Base-by-base conservation (phyloP, 1,140 invertebrate species). In the Cydia splendana region DNA sequence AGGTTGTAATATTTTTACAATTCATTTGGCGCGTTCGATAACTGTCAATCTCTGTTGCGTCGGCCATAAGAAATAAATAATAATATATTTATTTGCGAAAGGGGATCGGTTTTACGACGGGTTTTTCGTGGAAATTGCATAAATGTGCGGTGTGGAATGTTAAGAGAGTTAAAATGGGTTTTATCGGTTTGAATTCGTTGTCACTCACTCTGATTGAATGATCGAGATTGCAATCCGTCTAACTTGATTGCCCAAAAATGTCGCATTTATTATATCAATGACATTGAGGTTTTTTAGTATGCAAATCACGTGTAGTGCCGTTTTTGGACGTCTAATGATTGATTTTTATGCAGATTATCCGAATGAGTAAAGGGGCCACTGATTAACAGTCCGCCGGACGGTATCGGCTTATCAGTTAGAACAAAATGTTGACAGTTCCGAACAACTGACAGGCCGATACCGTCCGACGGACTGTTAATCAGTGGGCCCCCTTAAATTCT, bases 21-120 rank as follows among this genome's bases (percentile, higher is more conserved):
- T 90, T 91, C 89, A 85, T 91, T 91, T 88, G 83, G 80, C 88
- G 84, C 86, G 79, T 81, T 88, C 87, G 86, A 90, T 91, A 92
- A 87, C 89, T 92, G 90, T 92, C 91, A 88, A 89, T 91, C 83
- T 85, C 65, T 74, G 82, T 85, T 81, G 80, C 80, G 77, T 84
- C 81, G 82, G 83, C 81, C 83, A 87, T 91, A 88, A 87, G 85
- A 87, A 88, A 88, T 62, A 62, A 62, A 62, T 62, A 62, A 85
- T 85, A 87, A 88, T 85, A 79, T 87, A 88, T 91, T 87, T 89
- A 90, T 92, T 91, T 88, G 84, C 84, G 80, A 81, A 87, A 87
- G 84, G 45, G 85, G 86, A 85, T 84, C 82, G 81, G 77, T 82
- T 90, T 88, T 88, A 87, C 85, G 77, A 84, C 67, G 48, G 81